A percentile compares a stretch with the other conserved stretches of the same genome.
phyloP scores from a whole-genome alignment of 2,113 vertebrate species.

The Antigone vipio region DNA sequence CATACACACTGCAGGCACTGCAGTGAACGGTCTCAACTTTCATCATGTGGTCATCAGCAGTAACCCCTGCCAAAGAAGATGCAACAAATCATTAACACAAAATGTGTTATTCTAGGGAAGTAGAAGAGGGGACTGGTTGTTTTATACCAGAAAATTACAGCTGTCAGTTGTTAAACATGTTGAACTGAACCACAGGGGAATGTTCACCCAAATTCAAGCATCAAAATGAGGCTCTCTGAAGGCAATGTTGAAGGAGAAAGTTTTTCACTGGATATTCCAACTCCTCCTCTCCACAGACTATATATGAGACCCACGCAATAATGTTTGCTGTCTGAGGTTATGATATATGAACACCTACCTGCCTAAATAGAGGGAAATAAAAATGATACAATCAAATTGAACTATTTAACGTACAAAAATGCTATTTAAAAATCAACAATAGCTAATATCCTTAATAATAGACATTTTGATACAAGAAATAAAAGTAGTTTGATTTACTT shows the following conservation, averaged over 20 bases:
- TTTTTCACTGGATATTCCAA: not conserved
- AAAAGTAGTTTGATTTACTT: not conserved
- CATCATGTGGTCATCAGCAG: conserved; percentile 86
- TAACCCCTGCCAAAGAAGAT: conserved; percentile 73
- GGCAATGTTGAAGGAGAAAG: not conserved
- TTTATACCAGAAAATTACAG: not conserved
- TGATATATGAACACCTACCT: not conserved
- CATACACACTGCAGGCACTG: conserved; percentile 82
- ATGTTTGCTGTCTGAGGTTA: not conserved
- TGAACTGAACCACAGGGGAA: not conserved
- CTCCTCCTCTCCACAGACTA: not conserved
- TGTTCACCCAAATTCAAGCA: not conserved
- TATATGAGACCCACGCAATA: not conserved
- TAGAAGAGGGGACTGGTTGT: not conserved
- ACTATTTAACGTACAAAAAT: not conserved
- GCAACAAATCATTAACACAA: not conserved
- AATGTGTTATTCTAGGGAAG: not conserved
- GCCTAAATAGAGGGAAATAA: not conserved
- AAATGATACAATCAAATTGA: not conserved
- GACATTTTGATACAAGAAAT: not conserved
- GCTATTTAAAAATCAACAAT: not conserved
- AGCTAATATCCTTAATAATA: not conserved
- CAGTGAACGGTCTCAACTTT: conserved; percentile 88
- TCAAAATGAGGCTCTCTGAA: not conserved
- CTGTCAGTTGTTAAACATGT: not conserved